Conservation (phyloP, 92 coral and sea anemone genomes). For the Nematostella vectensis region DNA sequence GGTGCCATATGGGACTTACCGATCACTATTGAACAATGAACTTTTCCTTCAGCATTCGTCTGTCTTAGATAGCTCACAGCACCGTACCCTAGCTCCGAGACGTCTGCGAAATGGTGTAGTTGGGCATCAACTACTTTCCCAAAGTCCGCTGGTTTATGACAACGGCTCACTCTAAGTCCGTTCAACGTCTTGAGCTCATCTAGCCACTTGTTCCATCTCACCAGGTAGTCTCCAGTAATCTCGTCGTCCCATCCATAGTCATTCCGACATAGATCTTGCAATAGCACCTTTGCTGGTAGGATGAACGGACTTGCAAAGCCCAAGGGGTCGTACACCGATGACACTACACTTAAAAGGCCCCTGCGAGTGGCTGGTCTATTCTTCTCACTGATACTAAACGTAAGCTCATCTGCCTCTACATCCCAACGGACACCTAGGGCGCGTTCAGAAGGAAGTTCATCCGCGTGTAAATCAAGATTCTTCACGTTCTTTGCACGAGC, state of each 20-base stretch:
- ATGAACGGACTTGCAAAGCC: constrained; percentile 24
- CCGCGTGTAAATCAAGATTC: constrained; percentile 5
- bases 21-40: constrained; percentile 14
- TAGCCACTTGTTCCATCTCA: constrained; percentile 13
- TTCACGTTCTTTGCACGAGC: constrained; percentile 15
- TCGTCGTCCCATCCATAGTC: constrained; percentile 23
- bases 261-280: constrained; percentile 27
- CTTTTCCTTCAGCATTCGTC: neutral
- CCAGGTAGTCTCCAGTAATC: constrained; percentile 11
- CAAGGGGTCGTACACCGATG: constrained; percentile 27
- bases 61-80: constrained; percentile 6
- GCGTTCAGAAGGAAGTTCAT: constrained; percentile 14
- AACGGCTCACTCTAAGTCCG: neutral
- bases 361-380: constrained; percentile 25
- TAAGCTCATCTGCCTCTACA: constrained; percentile 14
- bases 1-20: constrained; percentile 25
- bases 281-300: constrained; percentile 22
- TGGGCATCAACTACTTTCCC: neutral
- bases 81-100: constrained; percentile 17
- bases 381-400: constrained; percentile 13
- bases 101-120: constrained; percentile 14
- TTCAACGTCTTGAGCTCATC: constrained; percentile 7
- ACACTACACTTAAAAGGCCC: constrained; percentile 24
- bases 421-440: constrained; percentile 23
- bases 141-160: constrained; percentile 1